Base-by-base conservation (phyloP, 2,113 vertebrate species). In the Pelecanoides urinatrix region DNA sequence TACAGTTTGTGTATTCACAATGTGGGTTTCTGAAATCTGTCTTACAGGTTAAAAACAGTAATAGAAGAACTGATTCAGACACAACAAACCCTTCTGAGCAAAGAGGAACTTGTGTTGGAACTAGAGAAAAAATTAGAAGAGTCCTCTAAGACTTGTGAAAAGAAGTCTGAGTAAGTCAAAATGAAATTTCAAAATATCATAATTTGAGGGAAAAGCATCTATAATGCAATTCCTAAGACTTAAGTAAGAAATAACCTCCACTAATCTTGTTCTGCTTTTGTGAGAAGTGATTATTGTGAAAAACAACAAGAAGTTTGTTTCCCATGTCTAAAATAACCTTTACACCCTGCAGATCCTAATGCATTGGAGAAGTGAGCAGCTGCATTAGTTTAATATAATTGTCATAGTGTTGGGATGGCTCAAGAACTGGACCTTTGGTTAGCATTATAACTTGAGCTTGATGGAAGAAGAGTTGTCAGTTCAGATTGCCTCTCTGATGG, bases 101-200 rank as follows among this genome's bases (percentile, higher is more conserved):
- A 99, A 97, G 99, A 99, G 45, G 98, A 99, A 7, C 96, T 99
- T 70, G 98, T 99, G 16, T 87, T 98, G 32, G 99, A 99, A 71
- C 96, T 99, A 56, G 98, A 99, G 90, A 97, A 98, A 80, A 99
- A 99, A 96, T 99, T 99, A 80, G 99, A 99, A 87, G 98, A 99
- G 92, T 99, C 98, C 9, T 98, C 98, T 94, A 99, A 98, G 89
- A 98, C 96, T 25, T 98, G 96, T 25, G 99, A 99, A 95, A 99
- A 98, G 96, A 99, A 99, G 90, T 99, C 99, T 87, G 99, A 99
- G 99, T 99, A 96, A 97, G 98, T 99, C 71, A 29, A 72, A 90
- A 49, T 63, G 26, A 74, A 78, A 75, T 91, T 85, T 79, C 23
- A 30, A 72, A 62, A 47, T n/a, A 25, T 14, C 87, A 3, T 72